Percentiles rank a stretch among this genome's conserved stretches.
These are phyloP conservation scores for Tonatia bakeri DNA, from an alignment of 2,113 vertebrate species.

Conservation along the genomic window DNA sequence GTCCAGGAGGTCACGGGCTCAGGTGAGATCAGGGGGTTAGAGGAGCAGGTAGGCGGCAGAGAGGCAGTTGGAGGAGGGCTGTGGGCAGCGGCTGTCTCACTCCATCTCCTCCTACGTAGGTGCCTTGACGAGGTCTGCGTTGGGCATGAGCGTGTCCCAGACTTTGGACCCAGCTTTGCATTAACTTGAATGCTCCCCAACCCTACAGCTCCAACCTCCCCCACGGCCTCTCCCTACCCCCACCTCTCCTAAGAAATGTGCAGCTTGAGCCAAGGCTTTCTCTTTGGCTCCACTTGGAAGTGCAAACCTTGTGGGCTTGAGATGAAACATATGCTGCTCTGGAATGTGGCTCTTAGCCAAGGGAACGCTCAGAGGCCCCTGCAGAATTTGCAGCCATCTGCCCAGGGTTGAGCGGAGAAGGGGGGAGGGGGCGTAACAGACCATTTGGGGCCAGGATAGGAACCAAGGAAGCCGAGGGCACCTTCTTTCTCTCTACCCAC, in stretches of 20 bases:
- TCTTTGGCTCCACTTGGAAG: constrained; percentile 68
- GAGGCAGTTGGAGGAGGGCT: background rate
- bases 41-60: accelerated
- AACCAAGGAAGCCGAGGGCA: background rate
- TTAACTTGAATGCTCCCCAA: background rate
- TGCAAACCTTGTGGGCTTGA: constrained; percentile 71
- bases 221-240: background rate
- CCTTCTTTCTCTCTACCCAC: background rate
- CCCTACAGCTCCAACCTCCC: background rate
- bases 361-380: constrained; percentile 60
- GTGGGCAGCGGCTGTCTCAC: too few relatives aligned
- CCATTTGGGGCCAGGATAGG: constrained; percentile 22
- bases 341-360: constrained; percentile 70
- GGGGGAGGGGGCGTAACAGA: background rate
- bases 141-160: background rate
- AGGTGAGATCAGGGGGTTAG: background rate
- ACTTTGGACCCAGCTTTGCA: background rate
- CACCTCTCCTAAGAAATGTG: constrained; percentile 56
- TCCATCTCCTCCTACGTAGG: background rate
- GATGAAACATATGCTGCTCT: constrained; percentile 77
- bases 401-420: background rate
- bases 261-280: constrained; percentile 63
- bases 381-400: constrained; percentile 61
- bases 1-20: background rate
- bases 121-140: background rate